phyloP scores from a whole-genome alignment of 2,888 invertebrate species.

The Seira musarum region DNA sequence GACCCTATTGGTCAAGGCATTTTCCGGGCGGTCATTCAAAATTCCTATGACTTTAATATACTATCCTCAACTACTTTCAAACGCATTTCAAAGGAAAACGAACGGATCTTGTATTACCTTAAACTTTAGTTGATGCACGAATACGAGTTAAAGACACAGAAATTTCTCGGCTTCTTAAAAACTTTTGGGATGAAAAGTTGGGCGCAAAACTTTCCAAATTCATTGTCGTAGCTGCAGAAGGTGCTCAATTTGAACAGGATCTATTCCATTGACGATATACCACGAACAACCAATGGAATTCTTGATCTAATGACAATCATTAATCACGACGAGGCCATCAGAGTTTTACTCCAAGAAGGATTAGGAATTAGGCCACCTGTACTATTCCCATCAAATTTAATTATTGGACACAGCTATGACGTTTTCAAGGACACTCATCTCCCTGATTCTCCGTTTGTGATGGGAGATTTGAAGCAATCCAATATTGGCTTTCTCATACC shows the following conservation, averaged over 20 bases:
- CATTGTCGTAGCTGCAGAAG: constrained; percentile 38
- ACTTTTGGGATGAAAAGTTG: constrained; percentile 17
- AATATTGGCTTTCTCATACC: constrained; percentile 59
- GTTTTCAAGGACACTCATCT: constrained; percentile 48
- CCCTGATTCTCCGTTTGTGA: constrained; percentile 20
- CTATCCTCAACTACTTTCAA: not conserved
- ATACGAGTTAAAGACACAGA: constrained; percentile 25
- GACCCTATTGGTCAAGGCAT: constrained; percentile 51
- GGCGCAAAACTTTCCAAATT: constrained; percentile 21
- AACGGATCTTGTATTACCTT: constrained; percentile 25
- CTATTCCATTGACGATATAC: constrained; percentile 32
- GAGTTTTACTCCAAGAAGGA: constrained; percentile 29
- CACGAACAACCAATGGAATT: constrained; percentile 36
- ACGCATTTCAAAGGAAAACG: not conserved
- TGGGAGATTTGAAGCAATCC: constrained; percentile 30
- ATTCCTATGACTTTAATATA: constrained; percentile 47
- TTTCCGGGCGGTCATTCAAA: constrained; percentile 37
- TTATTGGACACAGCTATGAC: constrained; percentile 49
- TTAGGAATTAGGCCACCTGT: constrained; percentile 33
- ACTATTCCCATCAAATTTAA: constrained; percentile 22
- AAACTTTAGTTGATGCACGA: not conserved
- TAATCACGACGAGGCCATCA: constrained; percentile 48
- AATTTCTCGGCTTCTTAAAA: constrained; percentile 33
- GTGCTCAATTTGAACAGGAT: constrained; percentile 36
- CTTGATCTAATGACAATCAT: constrained; percentile 28